A percentile compares a stretch with the other conserved stretches of the same genome.
These are phyloP conservation scores for Phylloscopus whistleri DNA, from an alignment of 2,113 vertebrate species.

Conservation along the genomic window DNA sequence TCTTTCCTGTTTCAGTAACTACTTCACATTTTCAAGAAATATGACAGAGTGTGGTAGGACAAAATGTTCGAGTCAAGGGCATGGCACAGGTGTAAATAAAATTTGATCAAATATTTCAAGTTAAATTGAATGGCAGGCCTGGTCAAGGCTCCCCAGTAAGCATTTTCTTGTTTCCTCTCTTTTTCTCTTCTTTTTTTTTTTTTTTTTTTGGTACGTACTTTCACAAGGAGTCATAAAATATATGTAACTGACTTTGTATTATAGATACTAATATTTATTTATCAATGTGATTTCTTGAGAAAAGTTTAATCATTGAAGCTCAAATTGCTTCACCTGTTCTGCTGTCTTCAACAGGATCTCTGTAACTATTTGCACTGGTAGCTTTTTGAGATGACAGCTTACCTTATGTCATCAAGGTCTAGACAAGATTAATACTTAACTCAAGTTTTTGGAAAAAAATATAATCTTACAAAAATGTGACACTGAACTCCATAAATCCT, in stretches of 20 bases:
- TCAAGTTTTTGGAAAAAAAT: not conserved
- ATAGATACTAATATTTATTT: not conserved
- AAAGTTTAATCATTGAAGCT: not conserved
- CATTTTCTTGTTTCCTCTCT: not conserved
- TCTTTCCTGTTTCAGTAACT: not conserved
- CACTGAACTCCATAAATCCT: not conserved
- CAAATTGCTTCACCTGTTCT: not conserved
- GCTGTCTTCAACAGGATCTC: not conserved
- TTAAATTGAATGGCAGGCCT: not conserved
- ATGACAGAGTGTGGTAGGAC: not conserved
- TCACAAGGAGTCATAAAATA: not conserved
- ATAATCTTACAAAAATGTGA: not conserved
- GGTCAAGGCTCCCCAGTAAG: not conserved
- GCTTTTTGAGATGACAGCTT: not conserved
- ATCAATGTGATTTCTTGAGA: not conserved
- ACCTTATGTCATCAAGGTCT: not conserved
- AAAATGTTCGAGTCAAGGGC: not conserved
- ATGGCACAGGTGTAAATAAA: not conserved
- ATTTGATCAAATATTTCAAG: not conserved
- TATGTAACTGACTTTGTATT: not conserved
- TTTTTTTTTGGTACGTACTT: not conserved
- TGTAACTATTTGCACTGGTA: not conserved
- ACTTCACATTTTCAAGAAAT: not conserved
- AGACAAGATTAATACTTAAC: not conserved
- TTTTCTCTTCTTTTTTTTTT: not conserved